Evolutionary conservation across 2,888 invertebrate species (phyloP).

Genomic region (Apamea monoglypha): DNA sequence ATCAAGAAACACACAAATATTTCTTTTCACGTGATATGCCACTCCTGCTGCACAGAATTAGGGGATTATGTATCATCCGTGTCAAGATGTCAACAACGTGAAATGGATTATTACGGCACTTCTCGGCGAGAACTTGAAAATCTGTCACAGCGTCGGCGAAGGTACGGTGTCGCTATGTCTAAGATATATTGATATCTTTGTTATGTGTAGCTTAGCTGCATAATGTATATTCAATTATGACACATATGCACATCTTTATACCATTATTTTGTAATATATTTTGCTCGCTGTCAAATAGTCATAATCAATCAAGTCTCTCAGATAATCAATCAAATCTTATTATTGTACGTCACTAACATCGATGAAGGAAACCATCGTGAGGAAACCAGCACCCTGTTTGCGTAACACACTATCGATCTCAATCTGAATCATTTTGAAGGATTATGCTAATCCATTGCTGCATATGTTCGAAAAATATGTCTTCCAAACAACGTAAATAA

Average conservation of each 20-base stretch:
- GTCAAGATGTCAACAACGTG: constrained; percentile 49
- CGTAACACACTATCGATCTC: too few relatives aligned
- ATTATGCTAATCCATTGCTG: too few relatives aligned
- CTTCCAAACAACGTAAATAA: too few relatives aligned
- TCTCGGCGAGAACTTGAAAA: constrained; percentile 39
- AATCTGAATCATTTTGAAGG: too few relatives aligned
- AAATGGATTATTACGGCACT: constrained; percentile 57
- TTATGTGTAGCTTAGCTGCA: background rate
- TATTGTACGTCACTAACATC: background rate
- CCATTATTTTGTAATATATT: background rate
- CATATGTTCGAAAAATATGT: too few relatives aligned
- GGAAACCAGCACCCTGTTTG: background rate
- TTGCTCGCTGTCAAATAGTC: background rate
- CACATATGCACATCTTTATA: background rate
- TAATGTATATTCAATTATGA: constrained; percentile 23
- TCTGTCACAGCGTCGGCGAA: constrained; percentile 43
- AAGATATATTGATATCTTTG: constrained; percentile 29
- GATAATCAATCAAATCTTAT: background rate
- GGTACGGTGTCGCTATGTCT: background rate
- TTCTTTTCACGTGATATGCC: background rate
- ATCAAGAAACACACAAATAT: constrained; percentile 8
- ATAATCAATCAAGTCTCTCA: background rate
- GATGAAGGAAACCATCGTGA: background rate
- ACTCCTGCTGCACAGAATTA: constrained; percentile 30
- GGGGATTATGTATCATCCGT: constrained; percentile 52